Conservation (phyloP, 2,888 invertebrate species). For the Podotricha telesiphe region DNA sequence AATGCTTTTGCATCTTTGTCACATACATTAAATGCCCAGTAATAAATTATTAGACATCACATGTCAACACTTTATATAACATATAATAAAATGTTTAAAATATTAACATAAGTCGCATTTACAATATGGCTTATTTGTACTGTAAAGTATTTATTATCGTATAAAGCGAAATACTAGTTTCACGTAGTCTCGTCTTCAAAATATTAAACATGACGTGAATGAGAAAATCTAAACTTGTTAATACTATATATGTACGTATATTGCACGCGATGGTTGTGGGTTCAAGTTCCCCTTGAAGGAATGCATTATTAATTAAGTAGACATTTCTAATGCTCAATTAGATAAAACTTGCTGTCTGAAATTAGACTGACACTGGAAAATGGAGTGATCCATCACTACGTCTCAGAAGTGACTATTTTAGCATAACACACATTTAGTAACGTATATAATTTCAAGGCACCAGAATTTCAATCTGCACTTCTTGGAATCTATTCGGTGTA, state of each 20-base stretch:
- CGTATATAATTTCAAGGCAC: too few relatives aligned
- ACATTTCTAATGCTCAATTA: background rate
- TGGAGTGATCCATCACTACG: too few relatives aligned
- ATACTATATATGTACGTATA: background rate
- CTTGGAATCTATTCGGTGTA: too few relatives aligned
- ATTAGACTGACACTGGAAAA: too few relatives aligned
- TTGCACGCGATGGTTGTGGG: background rate
- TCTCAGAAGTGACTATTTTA: too few relatives aligned
- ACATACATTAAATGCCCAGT: too few relatives aligned
- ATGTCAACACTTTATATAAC: slow-evolving; percentile 1
- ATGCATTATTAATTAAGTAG: background rate
- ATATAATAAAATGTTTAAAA: slow-evolving; percentile 16
- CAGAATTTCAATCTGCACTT: too few relatives aligned
- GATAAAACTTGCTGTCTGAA: too few relatives aligned
- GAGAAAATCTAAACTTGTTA: slow-evolving; percentile 17
- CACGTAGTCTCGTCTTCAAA: slow-evolving; percentile 37
- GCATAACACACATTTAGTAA: too few relatives aligned
- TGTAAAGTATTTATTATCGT: slow-evolving; percentile 29
- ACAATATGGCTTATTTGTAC: slow-evolving; percentile 13
- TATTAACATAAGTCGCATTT: background rate
- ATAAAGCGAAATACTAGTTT: slow-evolving; percentile 25
- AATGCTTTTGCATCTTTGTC: too few relatives aligned
- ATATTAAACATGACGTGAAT: slow-evolving; percentile 37
- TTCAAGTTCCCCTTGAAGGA: background rate
- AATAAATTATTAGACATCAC: background rate